A percentile compares a stretch with the other conserved stretches of the same genome.
These are phyloP conservation scores for Bombyx mandarina DNA, from an alignment of 1,140 invertebrate genomes.

Conservation along the genomic window DNA sequence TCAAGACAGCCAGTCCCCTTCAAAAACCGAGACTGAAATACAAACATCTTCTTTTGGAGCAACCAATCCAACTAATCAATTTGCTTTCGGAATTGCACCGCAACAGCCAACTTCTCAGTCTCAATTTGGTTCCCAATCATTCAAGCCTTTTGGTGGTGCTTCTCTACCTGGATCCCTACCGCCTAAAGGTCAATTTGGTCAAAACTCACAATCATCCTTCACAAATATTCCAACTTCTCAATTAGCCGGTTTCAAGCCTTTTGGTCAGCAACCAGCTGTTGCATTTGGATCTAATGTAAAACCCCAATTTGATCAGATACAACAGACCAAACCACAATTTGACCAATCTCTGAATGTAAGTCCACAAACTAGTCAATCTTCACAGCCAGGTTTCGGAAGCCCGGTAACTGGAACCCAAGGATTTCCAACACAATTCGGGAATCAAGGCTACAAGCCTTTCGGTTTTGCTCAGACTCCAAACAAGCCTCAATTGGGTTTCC, in stretches of 20 bases:
- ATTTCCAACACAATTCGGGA: slow-evolving; percentile 3
- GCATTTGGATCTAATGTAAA: not conserved
- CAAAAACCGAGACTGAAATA: not conserved
- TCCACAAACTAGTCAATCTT: not conserved
- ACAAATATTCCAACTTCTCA: slow-evolving; percentile 2
- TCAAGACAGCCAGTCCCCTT: slow-evolving; percentile 2
- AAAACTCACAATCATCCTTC: slow-evolving; percentile 6
- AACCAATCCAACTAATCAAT: slow-evolving; percentile 1
- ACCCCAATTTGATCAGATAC: not conserved
- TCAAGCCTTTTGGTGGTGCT: slow-evolving; percentile 4
- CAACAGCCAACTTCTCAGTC: not conserved
- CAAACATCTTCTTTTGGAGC: not conserved
- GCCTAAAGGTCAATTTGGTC: slow-evolving; percentile 4
- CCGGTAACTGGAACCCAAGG: not conserved
- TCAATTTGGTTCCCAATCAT: slow-evolving; percentile 1
- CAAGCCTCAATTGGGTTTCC: not conserved
- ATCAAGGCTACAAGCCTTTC: slow-evolving; percentile 7
- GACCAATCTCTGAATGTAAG: not conserved
- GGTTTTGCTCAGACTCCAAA: not conserved
- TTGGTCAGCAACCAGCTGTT: not conserved
- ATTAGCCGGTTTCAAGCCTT: slow-evolving; percentile 2
- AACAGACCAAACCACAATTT: too few species aligned
- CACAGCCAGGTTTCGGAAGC: slow-evolving; percentile 6
- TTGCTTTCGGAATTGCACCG: not conserved
- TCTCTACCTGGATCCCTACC: slow-evolving; percentile 2